Base-by-base conservation (phyloP, 2,888 invertebrate genomes). In the Nezara viridula region DNA sequence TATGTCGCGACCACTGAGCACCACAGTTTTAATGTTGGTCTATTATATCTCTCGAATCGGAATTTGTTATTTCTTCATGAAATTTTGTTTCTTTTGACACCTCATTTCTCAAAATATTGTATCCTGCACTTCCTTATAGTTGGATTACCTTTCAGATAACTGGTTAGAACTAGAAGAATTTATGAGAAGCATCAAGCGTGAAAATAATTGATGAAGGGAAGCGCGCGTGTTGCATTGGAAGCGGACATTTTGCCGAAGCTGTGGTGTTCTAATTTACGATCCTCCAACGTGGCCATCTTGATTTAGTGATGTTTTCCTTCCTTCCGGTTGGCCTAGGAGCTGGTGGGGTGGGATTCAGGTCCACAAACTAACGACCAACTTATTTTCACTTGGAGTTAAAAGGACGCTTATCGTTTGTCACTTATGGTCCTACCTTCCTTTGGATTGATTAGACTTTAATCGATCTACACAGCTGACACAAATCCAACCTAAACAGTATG, bases 251-350 rank as follows among this genome's bases (percentile, higher is more conserved):
- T 19, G 16, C 32, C 49, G 47, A 32, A 50, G 47, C 49, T 85
- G 50, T 27, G 50, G 86, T 21, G 52, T 9, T 27, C 52, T 19
- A 52, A 49, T 50, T 49, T 86, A 52, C 37, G 86, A 32, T 50
- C 49, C 19, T 1, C 6, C 37, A 0, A 32, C 37, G 32, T 21
- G 6, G 40, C 86, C 86, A 52, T 55, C 86, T 86, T 86, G 86
- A 86, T 86, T 86, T 86, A 86, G 52, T 86, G 40, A 40, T 24
- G 60, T 40, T 86, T 86, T 52, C 86, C 86, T 86, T 86, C 86
- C 86, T 86, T 86, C 86, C 86, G 86, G 86, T 60, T 5, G 27
- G 27, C 24, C 19, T 14, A 60, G 60, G 60, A 27, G 27, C 27
- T n/a, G n/a, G n/a, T n/a, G n/a, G n/a, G n/a, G n/a, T n/a, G n/a